phyloP scores from a whole-genome alignment of 2,797 vertebrate genomes.

The Pangasius larnaudii region DNA sequence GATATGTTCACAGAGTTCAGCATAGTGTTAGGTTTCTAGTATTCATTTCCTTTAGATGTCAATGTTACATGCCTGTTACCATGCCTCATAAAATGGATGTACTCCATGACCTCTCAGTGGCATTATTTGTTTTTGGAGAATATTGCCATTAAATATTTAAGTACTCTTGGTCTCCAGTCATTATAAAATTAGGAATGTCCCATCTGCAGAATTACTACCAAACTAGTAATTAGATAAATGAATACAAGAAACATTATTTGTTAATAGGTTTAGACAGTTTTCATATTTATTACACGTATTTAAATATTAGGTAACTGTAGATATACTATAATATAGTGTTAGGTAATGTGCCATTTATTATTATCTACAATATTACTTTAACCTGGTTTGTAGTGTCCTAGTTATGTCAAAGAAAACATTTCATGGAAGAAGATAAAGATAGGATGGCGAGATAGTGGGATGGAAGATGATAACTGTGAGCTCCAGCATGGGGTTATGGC shows the following conservation, averaged over 20 bases:
- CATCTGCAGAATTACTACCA: not conserved
- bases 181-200: not conserved
- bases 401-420: not conserved
- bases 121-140: constrained; percentile 11
- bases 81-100: constrained; percentile 29
- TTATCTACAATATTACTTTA: not conserved
- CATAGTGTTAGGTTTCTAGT: constrained; percentile 18
- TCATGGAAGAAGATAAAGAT: not conserved
- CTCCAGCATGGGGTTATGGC: not conserved
- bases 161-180: not conserved
- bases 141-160: not conserved
- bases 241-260: not conserved
- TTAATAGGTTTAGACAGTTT: not conserved
- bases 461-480: constrained; percentile 2
- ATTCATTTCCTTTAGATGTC: constrained; percentile 29
- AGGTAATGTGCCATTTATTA: not conserved
- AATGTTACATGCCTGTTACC: constrained; percentile 26
- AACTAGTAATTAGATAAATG: not conserved
- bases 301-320: not conserved
- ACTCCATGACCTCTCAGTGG: constrained; percentile 1
- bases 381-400: not conserved
- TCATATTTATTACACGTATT: not conserved
- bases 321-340: not conserved
- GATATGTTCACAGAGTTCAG: constrained; percentile 18
- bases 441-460: not conserved